A percentile compares a stretch with the other conserved stretches of the same genome.
Evolutionary conservation across 2,888 invertebrate species (phyloP).

Genomic region (Tortricodes alternella): DNA sequence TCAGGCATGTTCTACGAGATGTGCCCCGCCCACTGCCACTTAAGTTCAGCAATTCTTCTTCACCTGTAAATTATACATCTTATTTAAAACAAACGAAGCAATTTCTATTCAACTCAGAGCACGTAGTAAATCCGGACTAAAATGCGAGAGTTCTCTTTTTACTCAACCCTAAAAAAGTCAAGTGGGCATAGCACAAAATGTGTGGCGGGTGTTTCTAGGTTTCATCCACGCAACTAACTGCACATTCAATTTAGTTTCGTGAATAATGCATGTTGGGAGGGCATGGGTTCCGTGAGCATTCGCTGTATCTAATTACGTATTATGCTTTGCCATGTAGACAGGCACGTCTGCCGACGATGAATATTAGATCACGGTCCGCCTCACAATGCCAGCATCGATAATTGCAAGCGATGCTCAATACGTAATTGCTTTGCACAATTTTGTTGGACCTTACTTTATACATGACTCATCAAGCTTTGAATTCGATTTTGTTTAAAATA

Average conservation of each 20-base stretch:
- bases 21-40: too few relatives aligned
- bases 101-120: constrained; percentile 25
- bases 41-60: too few relatives aligned
- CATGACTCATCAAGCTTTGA: too few relatives aligned
- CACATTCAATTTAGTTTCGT: constrained; percentile 39
- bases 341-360: constrained; percentile 72
- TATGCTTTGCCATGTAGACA: constrained; percentile 75
- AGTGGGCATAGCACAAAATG: constrained; percentile 14
- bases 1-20: too few relatives aligned
- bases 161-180: constrained; percentile 15
- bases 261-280: constrained; percentile 37
- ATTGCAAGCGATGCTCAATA: constrained; percentile 54
- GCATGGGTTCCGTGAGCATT: constrained; percentile 34
- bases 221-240: constrained; percentile 59
- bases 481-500: too few relatives aligned
- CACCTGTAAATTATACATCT: constrained; percentile 16
- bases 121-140: constrained; percentile 24
- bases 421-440: constrained; percentile 53
- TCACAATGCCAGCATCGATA: constrained; percentile 56
- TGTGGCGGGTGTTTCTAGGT: constrained; percentile 40
- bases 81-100: constrained; percentile 23
- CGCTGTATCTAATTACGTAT: constrained; percentile 78
- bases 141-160: constrained; percentile 20
- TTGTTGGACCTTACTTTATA: constrained; percentile 27
- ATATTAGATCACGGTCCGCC: constrained; percentile 73